Evolutionary conservation across 2,113 vertebrate genomes (phyloP).

Genomic region (Mormyrus lacerda): DNA sequence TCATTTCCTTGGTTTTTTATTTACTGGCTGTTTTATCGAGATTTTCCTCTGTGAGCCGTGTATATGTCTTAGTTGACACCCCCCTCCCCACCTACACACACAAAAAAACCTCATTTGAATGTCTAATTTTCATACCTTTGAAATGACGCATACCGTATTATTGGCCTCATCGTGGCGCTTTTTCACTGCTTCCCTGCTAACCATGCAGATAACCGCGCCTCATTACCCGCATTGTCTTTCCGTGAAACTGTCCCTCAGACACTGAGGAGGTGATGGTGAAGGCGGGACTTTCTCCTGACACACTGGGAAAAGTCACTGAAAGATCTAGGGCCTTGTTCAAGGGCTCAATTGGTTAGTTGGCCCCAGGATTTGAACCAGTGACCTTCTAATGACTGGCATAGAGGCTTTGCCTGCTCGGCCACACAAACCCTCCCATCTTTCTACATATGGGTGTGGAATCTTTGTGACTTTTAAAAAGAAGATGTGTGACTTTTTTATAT

Average conservation of each 20-base stretch:
- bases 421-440: background rate
- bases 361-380: background rate
- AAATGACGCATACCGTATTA: background rate
- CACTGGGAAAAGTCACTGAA: background rate
- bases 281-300: background rate
- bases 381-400: background rate
- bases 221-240: background rate
- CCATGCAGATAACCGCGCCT: background rate
- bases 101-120: background rate
- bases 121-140: conserved; percentile 9
- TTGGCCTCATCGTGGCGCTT: background rate
- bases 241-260: background rate
- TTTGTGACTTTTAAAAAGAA: background rate
- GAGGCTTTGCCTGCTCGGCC: background rate
- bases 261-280: background rate
- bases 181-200: background rate
- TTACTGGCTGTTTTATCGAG: background rate
- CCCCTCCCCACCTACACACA: background rate
- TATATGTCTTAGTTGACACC: background rate
- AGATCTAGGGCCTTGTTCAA: background rate
- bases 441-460: background rate
- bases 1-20: background rate
- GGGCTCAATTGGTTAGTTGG: background rate
- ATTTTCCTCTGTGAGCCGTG: background rate
- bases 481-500: background rate